These are phyloP conservation scores for Apaloderma vittatum DNA, from an alignment of 2,113 vertebrate species.

Conservation along the genomic window DNA sequence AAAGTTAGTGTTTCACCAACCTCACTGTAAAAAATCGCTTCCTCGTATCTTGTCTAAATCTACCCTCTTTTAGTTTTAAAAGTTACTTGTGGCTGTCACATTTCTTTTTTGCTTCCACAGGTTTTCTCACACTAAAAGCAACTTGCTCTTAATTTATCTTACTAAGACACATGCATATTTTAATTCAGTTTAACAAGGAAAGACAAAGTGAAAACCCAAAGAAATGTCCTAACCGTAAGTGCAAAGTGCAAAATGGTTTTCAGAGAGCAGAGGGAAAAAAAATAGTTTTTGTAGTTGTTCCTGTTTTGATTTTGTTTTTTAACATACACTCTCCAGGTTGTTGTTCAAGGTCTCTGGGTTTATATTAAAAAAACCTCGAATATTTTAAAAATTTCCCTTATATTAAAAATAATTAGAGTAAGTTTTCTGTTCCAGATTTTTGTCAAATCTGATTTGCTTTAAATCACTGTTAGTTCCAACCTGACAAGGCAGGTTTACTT, in stretches of 20 bases:
- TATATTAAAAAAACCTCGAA: neutral
- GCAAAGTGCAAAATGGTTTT: neutral
- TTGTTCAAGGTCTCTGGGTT: neutral
- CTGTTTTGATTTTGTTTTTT: neutral
- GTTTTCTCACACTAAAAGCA: neutral
- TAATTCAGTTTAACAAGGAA: neutral
- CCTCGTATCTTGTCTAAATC: neutral
- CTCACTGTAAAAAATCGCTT: neutral
- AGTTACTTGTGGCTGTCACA: neutral
- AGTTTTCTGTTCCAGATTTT: neutral
- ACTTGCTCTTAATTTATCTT: neutral
- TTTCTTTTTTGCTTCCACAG: neutral
- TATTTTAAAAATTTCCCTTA: neutral
- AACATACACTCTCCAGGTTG: neutral
- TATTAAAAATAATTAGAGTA: neutral
- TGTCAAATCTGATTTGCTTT: constrained; percentile 18
- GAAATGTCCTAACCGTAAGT: neutral
- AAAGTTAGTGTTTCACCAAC: neutral
- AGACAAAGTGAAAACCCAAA: neutral
- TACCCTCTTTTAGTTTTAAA: neutral
- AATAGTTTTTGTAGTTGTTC: neutral
- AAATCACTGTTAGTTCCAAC: neutral
- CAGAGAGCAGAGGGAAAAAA: neutral
- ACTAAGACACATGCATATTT: neutral
- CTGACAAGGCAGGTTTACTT: neutral